phyloP scores from a whole-genome alignment of 2,888 invertebrate genomes.

The Limenitis camilla region DNA sequence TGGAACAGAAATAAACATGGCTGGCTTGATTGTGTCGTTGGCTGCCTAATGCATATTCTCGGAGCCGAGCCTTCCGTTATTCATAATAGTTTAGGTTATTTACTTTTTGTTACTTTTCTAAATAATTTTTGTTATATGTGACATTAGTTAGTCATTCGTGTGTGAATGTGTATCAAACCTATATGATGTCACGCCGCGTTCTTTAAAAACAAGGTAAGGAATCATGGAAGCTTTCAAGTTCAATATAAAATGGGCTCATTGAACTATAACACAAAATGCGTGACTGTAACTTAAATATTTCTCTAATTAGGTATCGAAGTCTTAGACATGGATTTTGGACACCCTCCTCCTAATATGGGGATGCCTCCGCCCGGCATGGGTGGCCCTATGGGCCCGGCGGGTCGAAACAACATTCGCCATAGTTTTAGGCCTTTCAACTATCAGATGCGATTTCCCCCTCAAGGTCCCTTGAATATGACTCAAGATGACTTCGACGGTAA shows the following conservation, averaged over 20 bases:
- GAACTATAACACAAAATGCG: neutral
- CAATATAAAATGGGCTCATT: conserved; percentile 4
- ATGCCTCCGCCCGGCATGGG: conserved; percentile 60
- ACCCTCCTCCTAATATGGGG: conserved; percentile 63
- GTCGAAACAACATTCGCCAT: conserved; percentile 65
- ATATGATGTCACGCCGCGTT: conserved; percentile 58
- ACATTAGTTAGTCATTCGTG: conserved; percentile 4
- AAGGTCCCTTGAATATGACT: conserved; percentile 80
- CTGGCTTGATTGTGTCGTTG: conserved; percentile 34
- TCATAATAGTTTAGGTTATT: conserved; percentile 36
- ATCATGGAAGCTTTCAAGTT: conserved; percentile 7
- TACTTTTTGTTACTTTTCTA: conserved; percentile 30
- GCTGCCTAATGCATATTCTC: conserved; percentile 49
- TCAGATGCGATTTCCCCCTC: conserved; percentile 69
- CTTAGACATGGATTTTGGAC: conserved; percentile 66
- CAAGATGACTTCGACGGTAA: conserved; percentile 97
- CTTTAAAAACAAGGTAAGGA: conserved; percentile 54
- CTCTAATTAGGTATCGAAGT: conserved; percentile 67
- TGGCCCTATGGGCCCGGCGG: conserved; percentile 48
- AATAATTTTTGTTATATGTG: conserved; percentile 10
- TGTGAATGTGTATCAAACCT: conserved; percentile 36
- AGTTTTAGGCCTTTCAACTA: conserved; percentile 68
- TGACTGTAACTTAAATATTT: conserved; percentile 49
- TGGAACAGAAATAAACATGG: conserved; percentile 34
- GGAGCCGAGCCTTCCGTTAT: conserved; percentile 43